Evolutionary conservation across 2,888 invertebrate species (phyloP).

Genomic region (Catocala sponsa): DNA sequence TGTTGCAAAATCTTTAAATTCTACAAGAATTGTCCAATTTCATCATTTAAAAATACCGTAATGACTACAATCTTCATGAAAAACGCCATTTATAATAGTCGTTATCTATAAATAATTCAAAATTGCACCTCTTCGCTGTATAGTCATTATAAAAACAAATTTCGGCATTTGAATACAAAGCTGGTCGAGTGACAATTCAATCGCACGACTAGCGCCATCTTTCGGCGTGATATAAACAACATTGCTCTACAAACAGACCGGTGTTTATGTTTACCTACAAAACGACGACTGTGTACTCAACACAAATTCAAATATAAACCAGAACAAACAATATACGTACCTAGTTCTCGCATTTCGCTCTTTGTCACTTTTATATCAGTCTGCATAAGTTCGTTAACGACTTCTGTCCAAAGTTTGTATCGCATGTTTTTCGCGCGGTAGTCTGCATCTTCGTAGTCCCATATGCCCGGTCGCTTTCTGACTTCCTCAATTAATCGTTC

Average conservation of each 20-base stretch:
- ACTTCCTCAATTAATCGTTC: slow-evolving; percentile 79
- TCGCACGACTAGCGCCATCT: slow-evolving; percentile 46
- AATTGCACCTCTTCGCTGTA: not conserved
- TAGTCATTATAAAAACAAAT: not conserved
- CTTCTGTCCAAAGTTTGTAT: slow-evolving; percentile 74
- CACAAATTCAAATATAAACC: slow-evolving; percentile 11
- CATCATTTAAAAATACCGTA: slow-evolving; percentile 1
- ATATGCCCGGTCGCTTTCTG: slow-evolving; percentile 78
- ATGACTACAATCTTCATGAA: not conserved
- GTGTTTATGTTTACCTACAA: slow-evolving; percentile 29
- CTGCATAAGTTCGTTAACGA: slow-evolving; percentile 75
- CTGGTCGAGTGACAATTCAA: not conserved
- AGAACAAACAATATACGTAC: slow-evolving; percentile 54
- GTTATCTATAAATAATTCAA: slow-evolving; percentile 6
- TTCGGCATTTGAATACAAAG: not conserved
- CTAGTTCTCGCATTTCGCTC: slow-evolving; percentile 80
- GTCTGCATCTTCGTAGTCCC: slow-evolving; percentile 74
- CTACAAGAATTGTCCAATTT: no score
- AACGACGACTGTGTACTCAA: slow-evolving; percentile 9
- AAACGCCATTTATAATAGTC: not conserved
- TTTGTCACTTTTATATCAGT: slow-evolving; percentile 72
- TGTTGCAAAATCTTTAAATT: no score
- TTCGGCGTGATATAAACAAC: slow-evolving; percentile 15
- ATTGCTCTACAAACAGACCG: slow-evolving; percentile 30
- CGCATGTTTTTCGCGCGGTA: slow-evolving; percentile 72